Conservation (phyloP, 2,113 vertebrate species). For the Cochlearius cochlearius region DNA sequence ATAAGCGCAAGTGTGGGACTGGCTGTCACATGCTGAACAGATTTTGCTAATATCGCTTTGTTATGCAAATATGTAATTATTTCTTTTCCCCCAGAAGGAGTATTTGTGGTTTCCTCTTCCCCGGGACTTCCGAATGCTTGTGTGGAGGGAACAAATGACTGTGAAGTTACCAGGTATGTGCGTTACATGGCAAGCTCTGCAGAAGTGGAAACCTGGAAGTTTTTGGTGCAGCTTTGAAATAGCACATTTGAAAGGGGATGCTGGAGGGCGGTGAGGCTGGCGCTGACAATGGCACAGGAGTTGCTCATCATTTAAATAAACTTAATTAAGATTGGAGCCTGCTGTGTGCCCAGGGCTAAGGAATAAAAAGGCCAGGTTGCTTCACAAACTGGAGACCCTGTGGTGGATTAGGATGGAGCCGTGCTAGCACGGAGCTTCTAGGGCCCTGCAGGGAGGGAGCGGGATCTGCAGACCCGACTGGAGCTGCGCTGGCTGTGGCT, state of each 20-base stretch:
- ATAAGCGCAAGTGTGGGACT: not conserved
- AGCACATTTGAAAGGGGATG: not conserved
- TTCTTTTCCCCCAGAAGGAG: slow-evolving; percentile 24
- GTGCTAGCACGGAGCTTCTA: not conserved
- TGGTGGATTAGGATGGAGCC: not conserved
- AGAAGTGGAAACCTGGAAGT: not conserved
- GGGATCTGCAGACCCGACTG: not conserved
- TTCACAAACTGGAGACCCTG: not conserved
- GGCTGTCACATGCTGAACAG: slow-evolving; percentile 2
- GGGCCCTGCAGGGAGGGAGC: not conserved
- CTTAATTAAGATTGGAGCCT: not conserved
- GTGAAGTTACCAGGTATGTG: not conserved
- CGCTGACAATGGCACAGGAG: not conserved
- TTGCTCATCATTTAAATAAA: not conserved
- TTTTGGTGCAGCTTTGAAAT: not conserved
- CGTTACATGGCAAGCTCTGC: not conserved
- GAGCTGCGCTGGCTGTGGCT: not conserved
- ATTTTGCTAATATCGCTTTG: slow-evolving; percentile 29
- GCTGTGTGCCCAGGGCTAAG: not conserved
- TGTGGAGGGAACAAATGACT: not conserved
- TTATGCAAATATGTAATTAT: slow-evolving; percentile 50
- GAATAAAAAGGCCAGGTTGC: not conserved
- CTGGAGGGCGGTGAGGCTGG: not conserved
- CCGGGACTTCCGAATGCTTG: not conserved
- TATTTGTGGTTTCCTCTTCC: slow-evolving; percentile 36